A percentile compares a stretch with the other conserved stretches of the same genome.
Conservation (phyloP, 2,113 vertebrate species). For the Brachyhypopomus gauderio region DNA sequence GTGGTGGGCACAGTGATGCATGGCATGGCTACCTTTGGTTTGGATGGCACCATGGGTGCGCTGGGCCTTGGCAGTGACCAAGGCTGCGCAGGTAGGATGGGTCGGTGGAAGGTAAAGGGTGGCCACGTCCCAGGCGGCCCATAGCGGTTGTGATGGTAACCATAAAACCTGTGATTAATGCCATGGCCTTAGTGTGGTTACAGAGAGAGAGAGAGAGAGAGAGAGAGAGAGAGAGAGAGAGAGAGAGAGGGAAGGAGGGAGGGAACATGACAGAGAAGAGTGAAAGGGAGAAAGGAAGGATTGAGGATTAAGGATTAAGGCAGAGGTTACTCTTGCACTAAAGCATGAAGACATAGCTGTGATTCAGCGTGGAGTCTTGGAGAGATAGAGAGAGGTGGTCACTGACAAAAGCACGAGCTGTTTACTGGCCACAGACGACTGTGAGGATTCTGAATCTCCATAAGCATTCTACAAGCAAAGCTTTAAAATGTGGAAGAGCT, state of each 20-base stretch:
- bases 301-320: background rate
- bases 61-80: conserved; percentile 28
- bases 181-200: conserved; percentile 63
- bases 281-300: background rate
- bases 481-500: background rate
- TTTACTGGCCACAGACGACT: background rate
- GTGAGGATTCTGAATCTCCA: background rate
- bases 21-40: conserved; percentile 5
- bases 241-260: background rate
- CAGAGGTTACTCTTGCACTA: background rate
- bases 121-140: conserved; percentile 53
- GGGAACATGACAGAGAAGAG: background rate
- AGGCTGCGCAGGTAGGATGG: conserved; percentile 39
- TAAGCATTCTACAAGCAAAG: background rate
- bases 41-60: conserved; percentile 23
- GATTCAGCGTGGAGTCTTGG: background rate
- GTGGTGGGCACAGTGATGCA: conserved; percentile 22
- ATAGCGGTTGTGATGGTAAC: conserved; percentile 57
- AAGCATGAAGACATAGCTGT: conserved; percentile 1
- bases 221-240: conserved; percentile 43
- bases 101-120: conserved; percentile 53
- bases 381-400: background rate
- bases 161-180: conserved; percentile 63
- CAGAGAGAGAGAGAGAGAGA: conserved; percentile 41
- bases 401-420: conserved; percentile 11